Evolutionary conservation across 2,797 vertebrate species (phyloP), one percentile per base, ranked within the genome.

Genomic region (Pipistrellus pygmaeus): DNA sequence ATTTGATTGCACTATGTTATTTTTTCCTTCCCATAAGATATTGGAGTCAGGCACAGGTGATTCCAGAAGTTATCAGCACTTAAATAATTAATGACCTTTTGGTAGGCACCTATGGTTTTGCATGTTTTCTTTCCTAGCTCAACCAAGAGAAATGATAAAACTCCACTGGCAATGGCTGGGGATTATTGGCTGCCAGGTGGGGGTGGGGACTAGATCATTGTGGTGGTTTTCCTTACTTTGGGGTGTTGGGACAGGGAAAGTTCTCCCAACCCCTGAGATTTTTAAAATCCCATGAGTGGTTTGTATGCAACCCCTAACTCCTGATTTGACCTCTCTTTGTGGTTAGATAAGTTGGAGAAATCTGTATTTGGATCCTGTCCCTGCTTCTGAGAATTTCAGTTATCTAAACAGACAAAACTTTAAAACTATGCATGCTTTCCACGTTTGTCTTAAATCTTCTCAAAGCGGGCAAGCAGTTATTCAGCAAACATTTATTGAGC

Each of bases 401-500:
- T 76, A 88, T 25, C 66, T 94, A 88, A 44, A 41, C 51, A 80
- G 55, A 57, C 11, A 90, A 46, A 90, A 75, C 7, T 75, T 92
- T 72, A 89, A 88, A 82, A 76, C 27, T 46, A 3, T 69, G 8
- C 41, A 2, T 38, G 27, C 13, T 86, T 95, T 66, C 8, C 21
- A 68, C 9, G 38, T 89, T 69, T 9, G 27, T 80, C 8, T 48
- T 71, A 75, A 88, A 51, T 68, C 55, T 25, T 44, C 60, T 64
- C 21, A 72, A 76, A 93, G 27, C 38, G 41, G 66, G 30, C 55
- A 57, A 75, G 71, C 88, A 90, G 53, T 72, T 4, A 77, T 72
- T 78, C 72, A 78, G 46, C 60, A 93, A 35, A 57, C 27, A 41
- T 46, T 71, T 51, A 25, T 14, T 60, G 30, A 77, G 27, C 18